Evolutionary conservation across 2,113 vertebrate species (phyloP), one percentile per base, ranked within the genome.

Genomic region (Trogon melanurus): DNA sequence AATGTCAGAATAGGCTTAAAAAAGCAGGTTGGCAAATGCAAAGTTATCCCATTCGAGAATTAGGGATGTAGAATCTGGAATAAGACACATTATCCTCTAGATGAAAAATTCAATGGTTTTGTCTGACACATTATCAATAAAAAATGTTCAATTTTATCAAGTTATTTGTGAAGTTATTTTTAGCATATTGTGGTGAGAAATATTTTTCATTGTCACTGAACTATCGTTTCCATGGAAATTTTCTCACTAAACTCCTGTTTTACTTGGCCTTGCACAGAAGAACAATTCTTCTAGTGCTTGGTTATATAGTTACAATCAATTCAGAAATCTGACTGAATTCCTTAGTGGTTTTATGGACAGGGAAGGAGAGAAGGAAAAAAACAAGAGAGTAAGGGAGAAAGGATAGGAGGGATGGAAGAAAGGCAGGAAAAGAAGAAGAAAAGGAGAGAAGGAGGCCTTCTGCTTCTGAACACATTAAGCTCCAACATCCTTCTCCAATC

Each of bases 221-320:
- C 44, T 90, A 79, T 90, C 71, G 91, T 97, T 96, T 94, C 95
- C 94, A 94, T 96, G 93, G 94, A 94, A 95, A 96, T 95, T 73
- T 83, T 89, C 79, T 88, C 85, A 86, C 75, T 78, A n/a, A 93
- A 80, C 36, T 51, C 62, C 79, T 83, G 62, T 69, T 92, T 91
- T 79, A 75, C 80, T 93, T 95, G 60, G 44, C 32, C 44, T 93
- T 48, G 90, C 53, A 88, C 5, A 80, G 65, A 86, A 86, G 26
- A 89, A 91, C 36, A 57, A 80, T 71, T 90, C 11, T 88, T 83
- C 67, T 81, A 80, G 81, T 32, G 19, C 85, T 34, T 90, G 38
- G 58, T 89, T 95, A 50, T 30, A 48, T 44, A 76, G 89, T 53
- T 83, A 84, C 44, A 83, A 73, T 67, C 34, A 86, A 30, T 86